Conservation (phyloP, 2,113 vertebrate genomes). For the Nibea coibor region DNA sequence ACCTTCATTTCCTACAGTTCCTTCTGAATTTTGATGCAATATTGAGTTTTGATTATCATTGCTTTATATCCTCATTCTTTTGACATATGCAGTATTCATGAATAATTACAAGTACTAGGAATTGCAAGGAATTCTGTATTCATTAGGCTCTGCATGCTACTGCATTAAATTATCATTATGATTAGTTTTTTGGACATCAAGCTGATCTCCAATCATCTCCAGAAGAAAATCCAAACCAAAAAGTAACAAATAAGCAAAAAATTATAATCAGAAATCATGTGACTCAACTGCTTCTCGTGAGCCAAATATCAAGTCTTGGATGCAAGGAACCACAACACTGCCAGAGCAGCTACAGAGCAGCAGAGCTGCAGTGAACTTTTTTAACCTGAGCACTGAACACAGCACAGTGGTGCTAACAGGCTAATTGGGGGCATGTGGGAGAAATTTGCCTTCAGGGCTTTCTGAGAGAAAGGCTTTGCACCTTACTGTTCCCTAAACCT, state of each 20-base stretch:
- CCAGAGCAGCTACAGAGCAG: neutral
- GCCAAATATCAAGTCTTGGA: neutral
- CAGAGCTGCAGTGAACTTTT: neutral
- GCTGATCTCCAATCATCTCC: neutral
- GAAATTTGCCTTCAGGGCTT: no score
- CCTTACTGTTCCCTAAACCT: no score
- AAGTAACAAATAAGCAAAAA: neutral
- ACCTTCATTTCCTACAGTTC: conserved; percentile 22
- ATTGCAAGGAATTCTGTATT: neutral
- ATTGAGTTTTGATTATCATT: neutral
- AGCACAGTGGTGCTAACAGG: neutral
- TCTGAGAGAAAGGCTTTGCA: no score
- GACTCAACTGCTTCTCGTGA: neutral
- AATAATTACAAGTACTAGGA: neutral
- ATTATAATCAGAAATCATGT: neutral
- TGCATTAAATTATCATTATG: neutral
- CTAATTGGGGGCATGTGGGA: neutral
- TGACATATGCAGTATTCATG: neutral
- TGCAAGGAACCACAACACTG: neutral
- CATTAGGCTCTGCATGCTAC: neutral
- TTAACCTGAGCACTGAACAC: neutral
- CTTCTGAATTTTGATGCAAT: conserved; percentile 7
- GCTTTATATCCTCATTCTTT: neutral
- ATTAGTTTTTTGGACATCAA: neutral
- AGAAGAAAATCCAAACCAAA: neutral